phyloP scores from a whole-genome alignment of 2,888 invertebrate species.

The Drosophila helvetica region DNA sequence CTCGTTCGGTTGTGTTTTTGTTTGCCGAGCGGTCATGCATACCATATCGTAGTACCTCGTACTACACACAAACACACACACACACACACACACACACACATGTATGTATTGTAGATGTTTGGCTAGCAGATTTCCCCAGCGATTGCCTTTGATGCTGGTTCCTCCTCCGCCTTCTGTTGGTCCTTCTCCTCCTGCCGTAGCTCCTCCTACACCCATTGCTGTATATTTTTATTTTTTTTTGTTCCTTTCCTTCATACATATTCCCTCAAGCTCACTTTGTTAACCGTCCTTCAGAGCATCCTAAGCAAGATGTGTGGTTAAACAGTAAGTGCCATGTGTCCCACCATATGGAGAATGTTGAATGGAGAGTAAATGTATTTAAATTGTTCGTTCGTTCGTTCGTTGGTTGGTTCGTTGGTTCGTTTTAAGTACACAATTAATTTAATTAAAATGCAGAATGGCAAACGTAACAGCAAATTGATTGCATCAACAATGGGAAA shows the following conservation, averaged over 20 bases:
- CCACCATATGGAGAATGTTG: constrained; percentile 9
- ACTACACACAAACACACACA: not conserved
- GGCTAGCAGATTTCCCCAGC: constrained; percentile 71
- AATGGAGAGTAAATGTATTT: constrained; percentile 17
- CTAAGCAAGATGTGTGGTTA: constrained; percentile 48
- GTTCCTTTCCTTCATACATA: constrained; percentile 16
- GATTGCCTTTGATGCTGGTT: constrained; percentile 64
- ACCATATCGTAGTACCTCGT: not conserved
- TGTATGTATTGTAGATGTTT: constrained; percentile 50
- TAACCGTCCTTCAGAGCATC: constrained; percentile 48
- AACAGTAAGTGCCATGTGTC: constrained; percentile 44
- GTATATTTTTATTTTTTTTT: constrained; percentile 2
- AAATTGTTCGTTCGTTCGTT: constrained; percentile 16
- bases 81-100: constrained; percentile 2
- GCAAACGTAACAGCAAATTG: constrained; percentile 29
- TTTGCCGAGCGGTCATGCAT: constrained; percentile 51
- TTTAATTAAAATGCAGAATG: constrained; percentile 58
- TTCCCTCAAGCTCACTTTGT: constrained; percentile 67
- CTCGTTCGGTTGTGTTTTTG: constrained; percentile 61
- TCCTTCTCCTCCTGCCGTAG: constrained; percentile 1
- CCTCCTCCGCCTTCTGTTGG: not conserved
- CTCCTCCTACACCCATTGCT: not conserved
- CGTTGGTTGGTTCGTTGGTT: constrained; percentile 13
- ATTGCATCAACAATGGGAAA: constrained; percentile 48
- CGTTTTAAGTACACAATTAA: constrained; percentile 38